phyloP scores from a whole-genome alignment of 2,888 invertebrate species.

The Liodrosophila aerea region DNA sequence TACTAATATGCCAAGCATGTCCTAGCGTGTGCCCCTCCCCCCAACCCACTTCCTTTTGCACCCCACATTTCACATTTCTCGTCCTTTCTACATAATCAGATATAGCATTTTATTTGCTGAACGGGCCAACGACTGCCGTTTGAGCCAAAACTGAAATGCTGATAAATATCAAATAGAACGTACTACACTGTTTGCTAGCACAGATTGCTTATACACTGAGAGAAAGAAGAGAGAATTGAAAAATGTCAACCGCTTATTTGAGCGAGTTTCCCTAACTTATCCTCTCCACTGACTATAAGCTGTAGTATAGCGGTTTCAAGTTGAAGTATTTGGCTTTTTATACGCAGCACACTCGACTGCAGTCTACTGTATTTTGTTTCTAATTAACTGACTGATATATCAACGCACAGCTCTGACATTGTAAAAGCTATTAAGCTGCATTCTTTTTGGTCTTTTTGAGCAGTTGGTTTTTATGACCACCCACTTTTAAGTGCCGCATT shows the following conservation, averaged over 20 bases:
- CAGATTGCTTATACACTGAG: no score
- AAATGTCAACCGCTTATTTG: no score
- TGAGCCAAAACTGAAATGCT: conserved; percentile 56
- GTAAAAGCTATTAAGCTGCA: not conserved
- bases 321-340: no score
- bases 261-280: no score
- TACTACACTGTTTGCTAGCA: conserved; percentile 62
- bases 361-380: not conserved
- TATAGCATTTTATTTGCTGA: conserved; percentile 70
- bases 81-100: conserved; percentile 66
- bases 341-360: no score
- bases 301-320: no score
- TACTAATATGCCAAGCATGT: conserved; percentile 64
- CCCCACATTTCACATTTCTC: conserved; percentile 10
- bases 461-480: not conserved
- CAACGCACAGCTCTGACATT: not conserved
- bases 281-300: no score
- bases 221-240: no score
- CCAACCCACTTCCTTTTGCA: not conserved
- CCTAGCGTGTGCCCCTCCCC: conserved; percentile 9
- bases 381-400: not conserved
- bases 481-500: conserved; percentile 9
- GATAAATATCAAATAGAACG: conserved; percentile 75
- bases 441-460: no score
- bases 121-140: conserved; percentile 1